Conservation (phyloP, 1,140 invertebrate species). For the Cepaea nemoralis region DNA sequence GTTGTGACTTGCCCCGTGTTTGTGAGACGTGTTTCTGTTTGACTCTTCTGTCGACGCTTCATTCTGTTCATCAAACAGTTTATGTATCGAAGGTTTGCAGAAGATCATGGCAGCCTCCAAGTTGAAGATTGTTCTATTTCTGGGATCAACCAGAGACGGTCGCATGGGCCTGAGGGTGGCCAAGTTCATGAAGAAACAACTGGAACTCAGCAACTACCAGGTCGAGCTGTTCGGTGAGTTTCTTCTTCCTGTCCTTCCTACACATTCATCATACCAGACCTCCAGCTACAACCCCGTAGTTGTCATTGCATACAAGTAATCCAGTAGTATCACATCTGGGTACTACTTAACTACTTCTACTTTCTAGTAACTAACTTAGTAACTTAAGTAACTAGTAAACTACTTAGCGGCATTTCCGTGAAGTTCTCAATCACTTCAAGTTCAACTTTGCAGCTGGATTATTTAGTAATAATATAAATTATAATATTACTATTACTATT, state of each 20-base stretch:
- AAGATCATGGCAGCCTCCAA: slow-evolving; percentile 41
- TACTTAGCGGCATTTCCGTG: not conserved
- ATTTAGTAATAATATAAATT: too few species aligned
- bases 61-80: too few species aligned
- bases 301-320: not conserved
- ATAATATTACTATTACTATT: too few species aligned
- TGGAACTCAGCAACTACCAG: slow-evolving; percentile 52
- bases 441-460: too few species aligned
- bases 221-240: slow-evolving; percentile 45
- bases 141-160: slow-evolving; percentile 57
- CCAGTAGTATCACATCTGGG: not conserved
- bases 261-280: not conserved
- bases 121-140: slow-evolving; percentile 55
- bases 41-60: too few species aligned
- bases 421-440: not conserved
- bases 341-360: too few species aligned
- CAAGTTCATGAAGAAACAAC: slow-evolving; percentile 59
- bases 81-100: slow-evolving; percentile 21
- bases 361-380: too few species aligned
- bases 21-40: too few species aligned
- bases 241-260: not conserved
- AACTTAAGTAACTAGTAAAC: not conserved
- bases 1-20: too few species aligned
- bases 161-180: slow-evolving; percentile 57
- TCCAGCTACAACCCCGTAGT: not conserved